phyloP scores from a whole-genome alignment of 2,797 vertebrate species.

The Gephyroberyx darwinii region DNA sequence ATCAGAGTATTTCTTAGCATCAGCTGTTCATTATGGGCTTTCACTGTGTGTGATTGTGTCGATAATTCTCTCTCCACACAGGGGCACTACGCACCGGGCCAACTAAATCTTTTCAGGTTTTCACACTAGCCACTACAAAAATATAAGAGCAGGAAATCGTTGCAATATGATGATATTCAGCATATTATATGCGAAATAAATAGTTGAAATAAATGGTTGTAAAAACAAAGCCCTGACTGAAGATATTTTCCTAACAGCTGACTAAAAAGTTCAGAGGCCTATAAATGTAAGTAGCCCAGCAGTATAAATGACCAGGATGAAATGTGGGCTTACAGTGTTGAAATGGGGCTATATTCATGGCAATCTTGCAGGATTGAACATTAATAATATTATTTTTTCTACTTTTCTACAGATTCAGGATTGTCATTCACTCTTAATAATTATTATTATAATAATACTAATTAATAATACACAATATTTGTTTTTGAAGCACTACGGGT shows the following conservation, averaged over 20 bases:
- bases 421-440: not conserved
- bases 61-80: slow-evolving; percentile 61
- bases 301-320: not conserved
- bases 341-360: not conserved
- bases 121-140: slow-evolving; percentile 15
- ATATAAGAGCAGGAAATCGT: slow-evolving; percentile 23
- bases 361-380: not conserved
- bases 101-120: slow-evolving; percentile 21
- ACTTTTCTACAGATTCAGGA: not conserved
- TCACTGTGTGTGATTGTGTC: slow-evolving; percentile 55
- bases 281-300: not conserved
- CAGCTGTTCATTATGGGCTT: slow-evolving; percentile 45
- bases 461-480: not conserved
- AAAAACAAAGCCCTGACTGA: slow-evolving; percentile 16
- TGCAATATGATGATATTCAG: slow-evolving; percentile 41
- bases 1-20: slow-evolving; percentile 39
- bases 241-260: not conserved
- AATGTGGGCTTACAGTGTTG: not conserved
- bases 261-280: slow-evolving; percentile 8
- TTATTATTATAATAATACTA: not conserved
- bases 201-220: slow-evolving; percentile 18
- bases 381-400: not conserved
- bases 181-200: slow-evolving; percentile 26
- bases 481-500: not conserved
- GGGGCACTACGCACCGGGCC: slow-evolving; percentile 65